Evolutionary conservation across 2,113 vertebrate species (phyloP), one percentile per base, ranked within the genome.

Genomic region (Proteles cristata): DNA sequence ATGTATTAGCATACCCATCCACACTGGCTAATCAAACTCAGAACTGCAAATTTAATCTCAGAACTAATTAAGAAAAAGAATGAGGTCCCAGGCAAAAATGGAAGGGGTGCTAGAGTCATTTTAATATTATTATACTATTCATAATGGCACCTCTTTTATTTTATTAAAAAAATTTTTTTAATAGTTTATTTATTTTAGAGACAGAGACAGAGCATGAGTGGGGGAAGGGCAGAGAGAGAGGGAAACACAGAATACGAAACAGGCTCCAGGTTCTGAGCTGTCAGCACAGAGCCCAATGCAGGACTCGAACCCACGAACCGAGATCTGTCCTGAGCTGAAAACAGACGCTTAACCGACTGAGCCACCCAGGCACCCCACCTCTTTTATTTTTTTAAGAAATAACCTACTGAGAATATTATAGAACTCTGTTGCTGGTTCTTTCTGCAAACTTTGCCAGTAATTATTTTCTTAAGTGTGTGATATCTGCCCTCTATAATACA

Each of bases 401-500:
- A 79, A 88, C 50, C 25, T 50, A 10, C 45, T 86, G 33, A 80
- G 71, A 84, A 77, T 86, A 90, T 16, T 35, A 43, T 21, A 77
- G 45, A 84, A 26, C 23, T 89, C 61, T 77, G 35, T 45, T 68
- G 50, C 71, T 84, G n/a, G 58, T 84, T 79, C 79, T 97, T 65
- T 61, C 85, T 86, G 69, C 35, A 99, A 99, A 98, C 98, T 93
- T 96, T 99, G 94, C 99, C 99, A 5, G 99, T 99, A 89, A 98
- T 99, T 68, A 97, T 99, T 39, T 99, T 99, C 97, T 99, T 99
- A 96, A 99, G 98, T 99, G 98, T 28, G 97, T 99, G 61, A 99
- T 99, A 99, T 99, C 99, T 1, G 55, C 99, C 35, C 98, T 99
- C 4, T 99, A 99, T 96, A 99, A 96, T 94, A 66, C 99, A 77